A percentile compares a stretch with the other conserved stretches of the same genome.
Conservation (phyloP, 2,888 invertebrate genomes). For the Epistrophe grossulariae region DNA sequence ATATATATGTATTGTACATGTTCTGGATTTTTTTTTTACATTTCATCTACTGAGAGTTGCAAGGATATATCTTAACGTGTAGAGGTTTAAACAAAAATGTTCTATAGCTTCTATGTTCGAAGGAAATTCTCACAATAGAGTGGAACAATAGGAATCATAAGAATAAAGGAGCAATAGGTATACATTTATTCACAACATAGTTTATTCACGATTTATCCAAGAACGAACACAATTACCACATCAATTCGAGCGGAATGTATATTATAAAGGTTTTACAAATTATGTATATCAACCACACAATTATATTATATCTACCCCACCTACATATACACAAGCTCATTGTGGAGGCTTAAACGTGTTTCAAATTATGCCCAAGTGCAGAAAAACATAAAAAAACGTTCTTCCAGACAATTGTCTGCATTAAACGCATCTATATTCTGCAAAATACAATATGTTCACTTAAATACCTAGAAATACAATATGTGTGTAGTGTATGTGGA, state of each 20-base stretch:
- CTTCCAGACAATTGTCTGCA: conserved; percentile 21
- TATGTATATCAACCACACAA: background rate
- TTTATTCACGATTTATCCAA: background rate
- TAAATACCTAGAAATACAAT: too few relatives aligned
- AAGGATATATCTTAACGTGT: background rate
- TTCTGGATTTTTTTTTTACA: background rate
- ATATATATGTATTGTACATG: background rate
- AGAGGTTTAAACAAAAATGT: background rate
- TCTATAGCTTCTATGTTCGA: background rate
- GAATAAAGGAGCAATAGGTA: background rate
- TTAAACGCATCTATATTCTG: background rate
- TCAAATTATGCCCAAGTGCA: conserved; percentile 15
- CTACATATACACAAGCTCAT: background rate
- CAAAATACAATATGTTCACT: background rate
- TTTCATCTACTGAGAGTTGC: background rate
- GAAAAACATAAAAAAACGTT: conserved; percentile 5
- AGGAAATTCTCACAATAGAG: background rate
- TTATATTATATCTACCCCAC: background rate
- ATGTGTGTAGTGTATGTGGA: background rate
- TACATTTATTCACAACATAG: background rate
- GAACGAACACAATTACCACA: background rate
- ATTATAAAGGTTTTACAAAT: background rate
- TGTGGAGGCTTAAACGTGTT: background rate
- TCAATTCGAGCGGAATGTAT: background rate
- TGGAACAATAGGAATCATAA: background rate